phyloP scores from a whole-genome alignment of 64 coral and sea anemone species.

The Trachythela sp. region DNA sequence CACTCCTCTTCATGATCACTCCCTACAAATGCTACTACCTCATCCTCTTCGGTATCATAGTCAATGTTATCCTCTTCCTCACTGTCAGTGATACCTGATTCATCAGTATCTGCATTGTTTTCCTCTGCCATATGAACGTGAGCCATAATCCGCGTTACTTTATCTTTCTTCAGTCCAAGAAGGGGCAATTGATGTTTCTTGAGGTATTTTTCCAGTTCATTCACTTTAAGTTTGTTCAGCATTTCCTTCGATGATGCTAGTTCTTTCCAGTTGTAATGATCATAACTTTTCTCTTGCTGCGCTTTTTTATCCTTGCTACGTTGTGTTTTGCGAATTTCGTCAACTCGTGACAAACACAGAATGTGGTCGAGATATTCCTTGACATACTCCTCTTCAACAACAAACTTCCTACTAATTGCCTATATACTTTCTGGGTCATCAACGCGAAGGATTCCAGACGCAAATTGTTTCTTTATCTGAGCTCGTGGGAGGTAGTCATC shows the following conservation, averaged over 20 bases:
- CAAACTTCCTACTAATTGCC: conserved; percentile 12
- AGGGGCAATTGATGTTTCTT: conserved; percentile 41
- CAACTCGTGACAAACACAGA: conserved; percentile 23
- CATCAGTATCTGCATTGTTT: not conserved
- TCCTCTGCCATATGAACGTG: conserved; percentile 32
- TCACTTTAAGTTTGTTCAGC: conserved; percentile 39
- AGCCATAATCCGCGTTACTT: conserved; percentile 28
- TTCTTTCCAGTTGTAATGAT: conserved; percentile 43
- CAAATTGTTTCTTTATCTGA: conserved; percentile 36
- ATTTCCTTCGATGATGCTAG: conserved; percentile 32
- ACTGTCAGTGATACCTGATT: not conserved
- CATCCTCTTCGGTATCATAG: conserved; percentile 22
- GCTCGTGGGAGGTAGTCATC: conserved; percentile 35
- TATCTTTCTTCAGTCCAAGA: conserved; percentile 36
- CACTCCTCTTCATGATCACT: conserved; percentile 14
- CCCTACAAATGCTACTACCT: conserved; percentile 19
- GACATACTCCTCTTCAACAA: conserved; percentile 31
- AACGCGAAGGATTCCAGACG: not conserved
- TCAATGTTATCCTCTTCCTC: conserved; percentile 31
- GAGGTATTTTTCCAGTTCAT: conserved; percentile 40
- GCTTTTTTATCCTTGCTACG: conserved; percentile 40
- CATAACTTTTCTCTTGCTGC: conserved; percentile 8
- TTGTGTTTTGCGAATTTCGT: conserved; percentile 40
- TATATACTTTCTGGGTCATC: conserved; percentile 10
- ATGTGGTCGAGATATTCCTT: conserved; percentile 9